Base-by-base conservation (phyloP, 2,797 vertebrate species). In the Poecilia picta region DNA sequence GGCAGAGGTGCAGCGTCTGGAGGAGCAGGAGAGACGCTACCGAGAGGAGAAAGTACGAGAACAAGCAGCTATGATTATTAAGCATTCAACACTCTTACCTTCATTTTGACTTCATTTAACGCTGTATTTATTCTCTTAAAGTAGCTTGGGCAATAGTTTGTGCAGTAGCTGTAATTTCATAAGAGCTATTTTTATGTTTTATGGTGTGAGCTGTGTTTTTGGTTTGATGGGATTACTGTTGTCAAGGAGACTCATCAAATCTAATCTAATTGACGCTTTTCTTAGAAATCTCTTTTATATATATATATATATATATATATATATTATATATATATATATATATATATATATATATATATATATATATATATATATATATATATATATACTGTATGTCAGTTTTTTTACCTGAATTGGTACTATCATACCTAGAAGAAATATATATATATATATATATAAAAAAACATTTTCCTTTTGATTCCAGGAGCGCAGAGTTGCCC, bases 1-100 rank as follows among this genome's bases (percentile, higher is more conserved):
- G 73, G 97, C 96, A 10, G 98, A 99, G 89, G 93, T 97, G 18
- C 97, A 97, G 84, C 94, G 97, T 28, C 95, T 99, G 12, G 97
- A 98, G 87, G 97, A 98, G 85, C 95, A 96, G 77, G 97, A 99
- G 91, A 94, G 95, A 47, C 92, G 97, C 3, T 96, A 86, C 85
- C 90, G 77, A 0, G 95, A 97, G 85, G 98, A 99, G 85, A 99
- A 98, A 81, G 94, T 95, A 88, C 0, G 75, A 8, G 4, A 33
- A 5, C 2, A 4, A 77, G 64, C 41, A 43, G 16, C 64, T 49
- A 2, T 6, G 0, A 49, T 51, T 64, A 64, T 51, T 33, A 73
- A 49, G 16, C 47, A 49, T 51, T 73, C 46, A 51, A 73, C 72
- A 43, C 36, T 39, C 62, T 66, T 8, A 16, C 3, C 16, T 20